Evolutionary conservation across 2,888 invertebrate genomes (phyloP).

Genomic region (Therioaphis trifolii): DNA sequence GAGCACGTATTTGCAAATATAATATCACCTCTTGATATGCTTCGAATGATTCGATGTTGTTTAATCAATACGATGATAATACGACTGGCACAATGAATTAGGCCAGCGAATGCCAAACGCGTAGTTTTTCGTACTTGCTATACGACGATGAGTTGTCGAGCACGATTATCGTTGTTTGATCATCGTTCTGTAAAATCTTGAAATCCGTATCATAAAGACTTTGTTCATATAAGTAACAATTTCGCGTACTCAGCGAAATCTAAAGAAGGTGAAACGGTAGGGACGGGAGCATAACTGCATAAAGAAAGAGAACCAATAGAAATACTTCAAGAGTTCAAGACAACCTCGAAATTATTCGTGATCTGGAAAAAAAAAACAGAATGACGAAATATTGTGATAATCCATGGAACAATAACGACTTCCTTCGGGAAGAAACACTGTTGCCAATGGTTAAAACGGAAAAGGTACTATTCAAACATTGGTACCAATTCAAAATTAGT

Average conservation of each 20-base stretch:
- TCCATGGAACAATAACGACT: conserved; percentile 43
- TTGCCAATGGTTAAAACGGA: conserved; percentile 3
- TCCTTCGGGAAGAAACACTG: not conserved
- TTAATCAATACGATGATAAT: conserved; percentile 56
- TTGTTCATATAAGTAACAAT: not conserved
- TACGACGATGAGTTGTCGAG: not conserved
- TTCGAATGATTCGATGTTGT: conserved; percentile 4
- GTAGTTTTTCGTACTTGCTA: not conserved
- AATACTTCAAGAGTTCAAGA: too few relatives aligned
- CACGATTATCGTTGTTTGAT: not conserved
- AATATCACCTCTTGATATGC: conserved; percentile 41
- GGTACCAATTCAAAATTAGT: too few relatives aligned
- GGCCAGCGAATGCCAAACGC: not conserved
- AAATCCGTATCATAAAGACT: not conserved
- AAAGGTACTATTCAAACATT: too few relatives aligned
- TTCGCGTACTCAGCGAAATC: not conserved
- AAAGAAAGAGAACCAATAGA: not conserved
- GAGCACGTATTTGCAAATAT: not conserved
- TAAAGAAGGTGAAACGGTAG: not conserved
- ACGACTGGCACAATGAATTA: conserved; percentile 38
- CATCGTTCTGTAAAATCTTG: conserved; percentile 6
- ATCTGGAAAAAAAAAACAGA: conserved; percentile 7
- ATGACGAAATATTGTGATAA: conserved; percentile 53
- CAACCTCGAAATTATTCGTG: too few relatives aligned
- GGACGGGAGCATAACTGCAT: not conserved